phyloP scores from a whole-genome alignment of 2,113 vertebrate genomes.

The Epinephelus cyanopodus region DNA sequence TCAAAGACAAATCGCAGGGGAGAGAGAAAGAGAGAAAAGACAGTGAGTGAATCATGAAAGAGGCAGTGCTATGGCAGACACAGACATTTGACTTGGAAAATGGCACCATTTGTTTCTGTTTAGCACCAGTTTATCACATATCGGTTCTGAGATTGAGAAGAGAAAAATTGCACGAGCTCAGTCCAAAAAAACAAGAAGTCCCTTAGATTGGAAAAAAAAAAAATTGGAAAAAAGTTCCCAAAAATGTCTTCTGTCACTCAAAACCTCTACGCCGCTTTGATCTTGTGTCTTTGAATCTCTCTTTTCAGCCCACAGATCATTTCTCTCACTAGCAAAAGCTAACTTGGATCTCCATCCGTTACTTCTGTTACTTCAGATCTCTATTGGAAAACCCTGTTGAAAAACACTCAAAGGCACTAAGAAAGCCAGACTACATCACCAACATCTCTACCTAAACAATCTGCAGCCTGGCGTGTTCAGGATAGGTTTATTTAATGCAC shows the following conservation, averaged over 20 bases:
- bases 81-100: conserved; percentile 75
- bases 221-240: conserved; percentile 52
- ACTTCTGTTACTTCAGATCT: conserved; percentile 24
- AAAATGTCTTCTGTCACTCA: conserved; percentile 56
- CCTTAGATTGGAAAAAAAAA: conserved; percentile 65
- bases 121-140: conserved; percentile 87
- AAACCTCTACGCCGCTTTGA: conserved; percentile 46
- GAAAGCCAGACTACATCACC: conserved; percentile 79
- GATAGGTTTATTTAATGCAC: conserved; percentile 50
- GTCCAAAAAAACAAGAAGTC: conserved; percentile 75
- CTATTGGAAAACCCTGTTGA: conserved; percentile 81
- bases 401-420: conserved; percentile 86
- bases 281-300: conserved; percentile 58
- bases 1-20: conserved; percentile 61
- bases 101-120: conserved; percentile 82
- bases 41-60: conserved; percentile 67
- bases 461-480: conserved; percentile 76
- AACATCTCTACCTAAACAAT: conserved; percentile 57
- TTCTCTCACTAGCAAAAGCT: conserved; percentile 45
- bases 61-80: conserved; percentile 80
- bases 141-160: conserved; percentile 90
- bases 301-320: conserved; percentile 42
- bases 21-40: conserved; percentile 59
- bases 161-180: conserved; percentile 86
- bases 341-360: conserved; percentile 37